Base-by-base conservation (phyloP, 92 coral and sea anemone species). In the Desmophyllum pertusum region DNA sequence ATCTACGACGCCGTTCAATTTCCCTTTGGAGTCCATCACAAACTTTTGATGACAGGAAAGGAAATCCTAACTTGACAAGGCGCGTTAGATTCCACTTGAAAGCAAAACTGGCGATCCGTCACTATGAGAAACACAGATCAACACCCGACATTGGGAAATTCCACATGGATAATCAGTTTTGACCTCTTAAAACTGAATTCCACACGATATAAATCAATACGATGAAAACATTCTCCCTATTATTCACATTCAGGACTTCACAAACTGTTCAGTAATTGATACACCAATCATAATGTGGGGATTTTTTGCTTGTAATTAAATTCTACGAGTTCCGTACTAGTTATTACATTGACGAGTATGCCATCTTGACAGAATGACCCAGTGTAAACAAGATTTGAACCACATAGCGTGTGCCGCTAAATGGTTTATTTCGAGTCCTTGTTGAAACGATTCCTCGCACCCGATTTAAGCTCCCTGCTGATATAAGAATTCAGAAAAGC, bases 311-410 rank as follows among this genome's bases (percentile, higher is more conserved):
- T 27, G 3, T 0, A 59, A 17, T 66, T 15, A 15, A 1, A 67
- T 35, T 67, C 42, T 67, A 67, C 33, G 25, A 23, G 45, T 67
- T 67, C 73, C 73, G 43, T 27, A 36, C 2, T 9, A 8, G 73
- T 67, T 13, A 67, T 38, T 67, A 19, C 10, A 17, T n/a, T 33
- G 23, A 15, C 14, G 36, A 17, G 42, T 19, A 57, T 30, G 15
- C 33, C 38, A 65, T 14, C 71, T 65, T 65, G 71, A 67, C 40
- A 3, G 73, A 45, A 4, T 33, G 75, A 48, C 43, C 65, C 2
- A 76, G 19, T 33, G 76, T 68, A 80, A 80, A 80, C 45, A 80
- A 18, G 52, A 68, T 69, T 50, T 80, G 21, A n/a, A 68, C 84
- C 75, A 35, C 84, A 48, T 5, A 2, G 37, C 31, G 62, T 31